Percentiles rank a stretch among this genome's conserved stretches.
Conservation (phyloP, 2,888 invertebrate genomes). For the Anticlea derivata region DNA sequence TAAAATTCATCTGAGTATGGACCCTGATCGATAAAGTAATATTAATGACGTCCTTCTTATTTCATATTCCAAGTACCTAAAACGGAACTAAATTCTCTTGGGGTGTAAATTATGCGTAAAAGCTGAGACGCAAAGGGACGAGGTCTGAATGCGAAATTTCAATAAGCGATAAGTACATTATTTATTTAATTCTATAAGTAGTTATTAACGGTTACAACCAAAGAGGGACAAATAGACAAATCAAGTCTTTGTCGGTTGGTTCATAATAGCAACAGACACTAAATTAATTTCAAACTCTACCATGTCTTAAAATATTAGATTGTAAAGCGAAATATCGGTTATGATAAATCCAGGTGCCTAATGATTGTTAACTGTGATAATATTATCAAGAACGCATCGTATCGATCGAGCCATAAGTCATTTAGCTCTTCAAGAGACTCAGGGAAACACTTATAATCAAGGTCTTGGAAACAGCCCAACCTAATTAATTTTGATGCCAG, state of each 20-base stretch:
- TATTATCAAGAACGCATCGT: conserved; percentile 14
- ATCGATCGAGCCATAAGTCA: conserved; percentile 9
- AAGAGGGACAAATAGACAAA: too few relatives aligned
- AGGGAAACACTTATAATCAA: conserved; percentile 38
- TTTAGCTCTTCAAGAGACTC: conserved; percentile 33
- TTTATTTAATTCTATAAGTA: too few relatives aligned
- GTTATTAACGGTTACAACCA: too few relatives aligned
- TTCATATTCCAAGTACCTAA: conserved; percentile 38
- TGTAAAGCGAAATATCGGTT: too few relatives aligned
- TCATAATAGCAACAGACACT: too few relatives aligned
- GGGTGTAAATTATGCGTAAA: conserved; percentile 52
- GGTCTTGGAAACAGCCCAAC: conserved; percentile 41
- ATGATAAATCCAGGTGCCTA: too few relatives aligned
- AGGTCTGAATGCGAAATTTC: conserved; percentile 60
- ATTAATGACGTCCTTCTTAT: conserved; percentile 3
- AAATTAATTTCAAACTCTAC: not conserved
- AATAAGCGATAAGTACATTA: conserved; percentile 34
- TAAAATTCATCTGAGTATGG: conserved; percentile 2
- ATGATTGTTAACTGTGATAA: conserved; percentile 3
- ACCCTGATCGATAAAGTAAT: conserved; percentile 23
- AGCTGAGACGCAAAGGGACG: conserved; percentile 44
- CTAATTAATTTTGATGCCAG: conserved; percentile 41
- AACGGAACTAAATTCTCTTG: conserved; percentile 40
- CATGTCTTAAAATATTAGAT: too few relatives aligned
- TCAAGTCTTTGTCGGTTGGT: too few relatives aligned